Percentiles rank a stretch among this genome's conserved stretches.
Conservation (phyloP, 2,113 vertebrate genomes). For the Gulo gulo region DNA sequence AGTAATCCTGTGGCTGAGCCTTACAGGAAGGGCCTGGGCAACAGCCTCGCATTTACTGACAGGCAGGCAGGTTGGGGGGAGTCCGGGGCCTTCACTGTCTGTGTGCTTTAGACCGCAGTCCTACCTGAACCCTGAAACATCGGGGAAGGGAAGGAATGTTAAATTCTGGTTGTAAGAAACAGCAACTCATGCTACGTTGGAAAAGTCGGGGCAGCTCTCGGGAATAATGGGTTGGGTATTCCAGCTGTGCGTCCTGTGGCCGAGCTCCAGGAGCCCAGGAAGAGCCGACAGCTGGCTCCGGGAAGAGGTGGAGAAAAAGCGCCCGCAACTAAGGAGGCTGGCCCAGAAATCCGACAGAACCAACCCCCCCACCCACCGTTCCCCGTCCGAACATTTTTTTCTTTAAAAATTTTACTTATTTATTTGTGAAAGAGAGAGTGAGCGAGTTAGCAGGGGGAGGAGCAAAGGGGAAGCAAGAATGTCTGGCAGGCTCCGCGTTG, state of each 20-base stretch:
- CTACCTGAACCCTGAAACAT: neutral
- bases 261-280: neutral
- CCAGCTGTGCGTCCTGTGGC: neutral
- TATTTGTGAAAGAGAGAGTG: neutral
- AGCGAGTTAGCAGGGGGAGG: neutral
- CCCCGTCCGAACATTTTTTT: neutral
- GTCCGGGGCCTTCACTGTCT: neutral
- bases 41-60: conserved; percentile 30
- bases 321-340: neutral
- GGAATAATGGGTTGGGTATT: neutral
- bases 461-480: neutral
- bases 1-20: conserved; percentile 43
- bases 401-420: neutral
- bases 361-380: neutral
- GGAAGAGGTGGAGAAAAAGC: neutral
- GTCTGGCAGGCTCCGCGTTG: neutral
- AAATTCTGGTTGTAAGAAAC: neutral
- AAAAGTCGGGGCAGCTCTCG: neutral
- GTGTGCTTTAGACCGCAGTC: neutral
- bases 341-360: neutral
- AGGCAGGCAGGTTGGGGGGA: neutral
- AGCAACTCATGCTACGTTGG: neutral
- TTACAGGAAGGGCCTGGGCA: conserved; percentile 60
- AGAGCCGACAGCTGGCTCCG: neutral
- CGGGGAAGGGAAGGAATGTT: neutral